Evolutionary conservation across 2,797 vertebrate genomes (phyloP).

Genomic region (Syngnathus acus): DNA sequence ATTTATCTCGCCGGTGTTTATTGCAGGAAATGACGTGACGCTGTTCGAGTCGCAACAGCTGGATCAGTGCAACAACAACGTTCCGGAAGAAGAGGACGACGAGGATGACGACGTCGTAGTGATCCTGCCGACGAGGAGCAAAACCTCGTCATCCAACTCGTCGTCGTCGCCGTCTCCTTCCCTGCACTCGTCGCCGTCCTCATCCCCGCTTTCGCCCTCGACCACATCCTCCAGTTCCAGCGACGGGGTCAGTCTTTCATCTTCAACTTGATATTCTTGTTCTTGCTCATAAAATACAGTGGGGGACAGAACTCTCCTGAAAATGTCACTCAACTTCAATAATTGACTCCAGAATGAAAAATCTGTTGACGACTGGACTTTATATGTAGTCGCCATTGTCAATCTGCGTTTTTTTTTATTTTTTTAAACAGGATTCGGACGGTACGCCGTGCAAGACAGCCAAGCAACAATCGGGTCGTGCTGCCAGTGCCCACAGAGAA

Average conservation of each 20-base stretch:
- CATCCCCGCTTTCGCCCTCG: slow-evolving; percentile 82
- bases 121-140: slow-evolving; percentile 75
- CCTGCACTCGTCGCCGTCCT: slow-evolving; percentile 84
- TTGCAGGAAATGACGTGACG: slow-evolving; percentile 81
- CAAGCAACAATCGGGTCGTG: slow-evolving; percentile 82
- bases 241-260: slow-evolving; percentile 79
- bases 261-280: not conserved
- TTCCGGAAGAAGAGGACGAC: slow-evolving; percentile 66
- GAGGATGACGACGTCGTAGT: slow-evolving; percentile 69
- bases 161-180: slow-evolving; percentile 88
- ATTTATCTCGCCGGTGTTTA: not conserved
- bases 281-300: not conserved
- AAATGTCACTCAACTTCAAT: no score
- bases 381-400: not conserved
- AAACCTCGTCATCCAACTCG: slow-evolving; percentile 91
- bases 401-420: not conserved
- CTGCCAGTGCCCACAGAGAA: slow-evolving; percentile 75
- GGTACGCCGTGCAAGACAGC: slow-evolving; percentile 92
- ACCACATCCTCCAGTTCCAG: slow-evolving; percentile 89
- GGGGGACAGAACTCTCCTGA: not conserved
- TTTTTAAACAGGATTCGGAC: slow-evolving; percentile 81
- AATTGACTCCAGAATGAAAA: no score
- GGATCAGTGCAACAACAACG: slow-evolving; percentile 93
- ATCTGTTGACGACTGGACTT: not conserved
- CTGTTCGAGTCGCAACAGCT: slow-evolving; percentile 86